These are phyloP conservation scores for Pipistrellus kuhlii DNA, from an alignment of 2,797 vertebrate genomes.

Conservation along the genomic window DNA sequence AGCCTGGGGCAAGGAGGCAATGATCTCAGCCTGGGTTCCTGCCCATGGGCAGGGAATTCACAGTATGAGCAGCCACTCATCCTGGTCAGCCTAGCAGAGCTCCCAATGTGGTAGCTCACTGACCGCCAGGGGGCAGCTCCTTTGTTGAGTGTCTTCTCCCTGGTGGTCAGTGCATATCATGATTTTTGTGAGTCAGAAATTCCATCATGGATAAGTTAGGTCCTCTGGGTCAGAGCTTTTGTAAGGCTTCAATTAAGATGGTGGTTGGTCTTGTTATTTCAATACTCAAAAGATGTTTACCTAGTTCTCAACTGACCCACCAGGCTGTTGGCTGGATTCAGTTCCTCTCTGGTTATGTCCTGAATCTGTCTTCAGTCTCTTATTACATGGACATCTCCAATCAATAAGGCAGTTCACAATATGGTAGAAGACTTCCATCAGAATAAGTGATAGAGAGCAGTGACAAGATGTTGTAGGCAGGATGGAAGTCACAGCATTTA, in stretches of 20 bases:
- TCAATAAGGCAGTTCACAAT: neutral
- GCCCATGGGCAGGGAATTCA: too few species aligned
- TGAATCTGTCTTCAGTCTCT: neutral
- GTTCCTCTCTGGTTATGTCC: neutral
- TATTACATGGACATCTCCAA: neutral
- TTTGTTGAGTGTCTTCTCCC: too few species aligned
- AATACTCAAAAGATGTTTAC: neutral
- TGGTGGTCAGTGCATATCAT: too few species aligned
- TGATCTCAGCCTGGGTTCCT: too few species aligned
- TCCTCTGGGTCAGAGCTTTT: neutral
- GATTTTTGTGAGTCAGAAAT: slow-evolving; percentile 6
- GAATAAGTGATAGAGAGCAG: neutral
- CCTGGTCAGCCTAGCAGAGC: too few species aligned
- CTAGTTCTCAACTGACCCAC: neutral
- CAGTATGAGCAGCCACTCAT: too few species aligned
- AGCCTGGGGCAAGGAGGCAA: too few species aligned
- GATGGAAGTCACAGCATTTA: neutral
- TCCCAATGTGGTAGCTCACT: too few species aligned
- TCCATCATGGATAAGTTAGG: neutral
- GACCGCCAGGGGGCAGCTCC: too few species aligned
- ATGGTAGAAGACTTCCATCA: neutral
- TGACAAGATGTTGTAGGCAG: neutral
- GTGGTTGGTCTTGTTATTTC: neutral
- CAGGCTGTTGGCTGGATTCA: neutral
- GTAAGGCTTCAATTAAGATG: neutral